phyloP scores from a whole-genome alignment of 2,797 vertebrate genomes.

The Sus cebifrons region DNA sequence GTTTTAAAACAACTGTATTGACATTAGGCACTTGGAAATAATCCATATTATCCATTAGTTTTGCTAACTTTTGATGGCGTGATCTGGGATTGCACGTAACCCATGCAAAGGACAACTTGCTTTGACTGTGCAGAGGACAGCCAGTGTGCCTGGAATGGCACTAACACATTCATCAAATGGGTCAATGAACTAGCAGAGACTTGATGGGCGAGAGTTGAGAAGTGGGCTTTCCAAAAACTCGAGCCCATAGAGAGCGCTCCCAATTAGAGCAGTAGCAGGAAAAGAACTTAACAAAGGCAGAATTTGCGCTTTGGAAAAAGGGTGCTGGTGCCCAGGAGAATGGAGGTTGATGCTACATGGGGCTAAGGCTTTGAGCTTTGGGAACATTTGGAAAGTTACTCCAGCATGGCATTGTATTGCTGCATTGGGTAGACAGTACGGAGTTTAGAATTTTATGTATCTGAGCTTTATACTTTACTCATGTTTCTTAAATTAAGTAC shows the following conservation, averaged over 20 bases:
- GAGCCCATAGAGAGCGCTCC: neutral
- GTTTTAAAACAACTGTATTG: neutral
- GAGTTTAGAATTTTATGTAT: neutral
- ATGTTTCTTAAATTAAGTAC: neutral
- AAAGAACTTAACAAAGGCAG: neutral
- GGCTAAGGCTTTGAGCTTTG: neutral
- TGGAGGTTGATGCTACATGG: neutral
- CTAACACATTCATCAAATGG: neutral
- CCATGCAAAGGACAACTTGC: neutral
- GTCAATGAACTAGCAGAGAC: neutral
- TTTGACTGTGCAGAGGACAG: neutral
- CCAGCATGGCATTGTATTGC: no score
- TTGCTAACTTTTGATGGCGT: neutral
- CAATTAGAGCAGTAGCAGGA: neutral
- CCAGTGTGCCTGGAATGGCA: neutral
- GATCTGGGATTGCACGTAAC: neutral
- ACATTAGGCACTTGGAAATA: neutral
- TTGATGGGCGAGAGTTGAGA: slow-evolving; percentile 12
- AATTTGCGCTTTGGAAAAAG: neutral
- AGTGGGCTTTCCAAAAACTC: neutral
- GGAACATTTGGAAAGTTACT: neutral
- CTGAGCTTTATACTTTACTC: neutral
- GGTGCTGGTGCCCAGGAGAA: neutral
- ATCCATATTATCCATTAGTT: neutral
- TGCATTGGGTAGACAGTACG: neutral